Evolutionary conservation across 1,140 invertebrate genomes (phyloP).

Genomic region (Hycleus phaleratus): DNA sequence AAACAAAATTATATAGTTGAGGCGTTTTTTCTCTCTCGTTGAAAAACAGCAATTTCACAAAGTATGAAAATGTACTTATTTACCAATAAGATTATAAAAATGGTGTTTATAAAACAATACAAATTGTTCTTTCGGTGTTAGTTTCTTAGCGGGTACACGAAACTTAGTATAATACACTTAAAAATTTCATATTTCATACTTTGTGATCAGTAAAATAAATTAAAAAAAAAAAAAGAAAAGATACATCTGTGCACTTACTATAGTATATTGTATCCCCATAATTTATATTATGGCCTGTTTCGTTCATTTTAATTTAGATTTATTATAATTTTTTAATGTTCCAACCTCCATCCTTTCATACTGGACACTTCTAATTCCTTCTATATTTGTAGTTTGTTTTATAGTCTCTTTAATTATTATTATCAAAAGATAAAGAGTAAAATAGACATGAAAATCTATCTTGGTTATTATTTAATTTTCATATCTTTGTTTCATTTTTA

Average conservation of each 20-base stretch:
- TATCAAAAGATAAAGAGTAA: not conserved
- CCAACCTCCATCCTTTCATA: constrained; percentile 5
- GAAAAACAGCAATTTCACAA: constrained; percentile 27
- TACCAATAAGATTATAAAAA: constrained; percentile 7
- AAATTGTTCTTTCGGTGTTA: constrained; percentile 25
- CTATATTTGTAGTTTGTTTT: constrained; percentile 1
- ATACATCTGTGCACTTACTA: constrained; percentile 34
- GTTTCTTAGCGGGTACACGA: constrained; percentile 25
- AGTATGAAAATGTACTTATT: constrained; percentile 34
- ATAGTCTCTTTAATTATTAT: not conserved
- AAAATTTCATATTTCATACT: constrained; percentile 30
- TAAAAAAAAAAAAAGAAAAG: constrained; percentile 8
- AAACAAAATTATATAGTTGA: not conserved
- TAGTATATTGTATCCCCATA: constrained; percentile 28
- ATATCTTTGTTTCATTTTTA: not conserved
- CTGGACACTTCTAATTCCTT: not conserved
- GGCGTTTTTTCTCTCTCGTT: constrained; percentile 13
- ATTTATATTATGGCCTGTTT: not conserved
- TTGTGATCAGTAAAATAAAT: constrained; percentile 27
- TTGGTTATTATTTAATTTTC: constrained; percentile 1
- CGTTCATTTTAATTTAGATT: not conserved
- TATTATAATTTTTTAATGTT: not conserved
- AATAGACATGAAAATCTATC: not conserved
- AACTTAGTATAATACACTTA: constrained; percentile 19
- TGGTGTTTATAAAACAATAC: not conserved